Conservation (phyloP, 2,797 vertebrate genomes). For the Micrastur ruficollis region DNA sequence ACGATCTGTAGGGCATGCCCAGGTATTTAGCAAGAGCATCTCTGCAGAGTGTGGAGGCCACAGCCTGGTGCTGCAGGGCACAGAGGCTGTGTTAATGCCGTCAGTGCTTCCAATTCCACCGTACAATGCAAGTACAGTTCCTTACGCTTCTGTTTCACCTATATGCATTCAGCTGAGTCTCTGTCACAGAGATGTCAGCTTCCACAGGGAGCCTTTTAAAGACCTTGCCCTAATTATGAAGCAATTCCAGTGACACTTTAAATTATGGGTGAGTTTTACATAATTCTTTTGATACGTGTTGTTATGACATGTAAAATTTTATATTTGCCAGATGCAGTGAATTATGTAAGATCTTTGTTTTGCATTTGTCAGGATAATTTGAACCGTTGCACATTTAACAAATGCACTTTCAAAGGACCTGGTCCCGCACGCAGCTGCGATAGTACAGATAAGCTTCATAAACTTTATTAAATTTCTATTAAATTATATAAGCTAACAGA, state of each 20-base stretch:
- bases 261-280: conserved; percentile 59
- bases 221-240: conserved; percentile 52
- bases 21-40: background rate
- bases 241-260: conserved; percentile 38
- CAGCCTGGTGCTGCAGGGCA: background rate
- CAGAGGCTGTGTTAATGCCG: background rate
- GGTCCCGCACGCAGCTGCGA: background rate
- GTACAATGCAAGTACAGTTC: fast-evolving
- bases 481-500: background rate
- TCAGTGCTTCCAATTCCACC: background rate
- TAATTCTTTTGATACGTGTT: conserved; percentile 32
- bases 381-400: background rate
- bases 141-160: background rate
- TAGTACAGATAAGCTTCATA: background rate
- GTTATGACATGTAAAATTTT: conserved; percentile 37
- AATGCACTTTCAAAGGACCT: background rate
- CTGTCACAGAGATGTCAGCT: background rate
- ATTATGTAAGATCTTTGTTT: conserved; percentile 48
- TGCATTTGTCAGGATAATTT: background rate
- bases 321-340: conserved; percentile 20
- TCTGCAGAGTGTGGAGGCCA: background rate
- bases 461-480: background rate
- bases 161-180: background rate
- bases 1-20: fast-evolving
- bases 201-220: conserved; percentile 5